Base-by-base conservation (phyloP, 2,888 invertebrate species). In the Notodonta ziczac region DNA sequence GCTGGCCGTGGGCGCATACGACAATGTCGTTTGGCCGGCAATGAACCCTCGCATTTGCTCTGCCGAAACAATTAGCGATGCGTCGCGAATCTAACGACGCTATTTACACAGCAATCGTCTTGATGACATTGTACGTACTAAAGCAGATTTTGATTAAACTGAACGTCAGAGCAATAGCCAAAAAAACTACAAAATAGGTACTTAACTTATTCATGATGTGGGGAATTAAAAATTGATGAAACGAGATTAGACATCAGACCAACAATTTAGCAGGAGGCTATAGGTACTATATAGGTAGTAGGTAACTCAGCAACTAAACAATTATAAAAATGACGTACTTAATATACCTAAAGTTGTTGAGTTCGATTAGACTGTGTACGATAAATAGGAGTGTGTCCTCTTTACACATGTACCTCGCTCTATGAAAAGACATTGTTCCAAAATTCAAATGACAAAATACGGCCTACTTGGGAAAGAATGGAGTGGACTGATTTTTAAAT, bases 11-110 rank as follows among this genome's bases (percentile, higher is more conserved):
- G 84, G 82, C 77, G 68, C 70, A 76, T 76, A 81, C 79, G 80
- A 86, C 87, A 84, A 85, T 83, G 85, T 77, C 84, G 81, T 76
- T 82, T 86, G 89, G 67, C 89, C 89, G 91, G 83, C 91, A 92
- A 87, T 92, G 91, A 92, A 91, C 92, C 86, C 88, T 89, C 84
- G 84, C 89, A 89, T 89, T 89, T 87, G 85, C 85, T 87, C 89
- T 89, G 89, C 85, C 84, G 86, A 89, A 92, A 90, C 89, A 90
- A 92, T 92, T 92, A 91, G 87, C 88, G 77, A 76, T 79, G 81
- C 83, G 82, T 66, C 83, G 87, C 84, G 82, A 88, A 87, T 82
- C 81, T 80, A 85, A 85, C 79, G 74, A 82, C 73, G 78, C 73
- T 83, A 81, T 82, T 83, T 81, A 78, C 81, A 77, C 76, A 77